Percentiles rank a stretch among this genome's conserved stretches.
Evolutionary conservation across 1,140 invertebrate species (phyloP).

Genomic region (Penaeus japonicus): DNA sequence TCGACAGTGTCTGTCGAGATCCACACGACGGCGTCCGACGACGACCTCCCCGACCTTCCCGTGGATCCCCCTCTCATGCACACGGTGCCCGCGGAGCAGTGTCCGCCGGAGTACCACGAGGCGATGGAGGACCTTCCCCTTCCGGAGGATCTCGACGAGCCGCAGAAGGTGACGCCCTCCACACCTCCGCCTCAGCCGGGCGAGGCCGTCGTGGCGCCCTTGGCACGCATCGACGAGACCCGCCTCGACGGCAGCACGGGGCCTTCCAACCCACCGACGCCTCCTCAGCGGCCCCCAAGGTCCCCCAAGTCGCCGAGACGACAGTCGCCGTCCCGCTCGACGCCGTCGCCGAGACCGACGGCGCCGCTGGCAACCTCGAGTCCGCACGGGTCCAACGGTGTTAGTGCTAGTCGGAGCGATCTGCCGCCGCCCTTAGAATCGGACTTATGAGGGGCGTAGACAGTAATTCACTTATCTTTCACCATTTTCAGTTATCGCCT

Average conservation of each 20-base stretch:
- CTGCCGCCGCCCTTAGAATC: conserved; percentile 50
- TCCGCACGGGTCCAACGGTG: conserved; percentile 31
- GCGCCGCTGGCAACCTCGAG: conserved; percentile 38
- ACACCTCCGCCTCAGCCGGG: conserved; percentile 7
- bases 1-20: conserved; percentile 54
- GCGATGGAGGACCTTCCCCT: not conserved
- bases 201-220: conserved; percentile 25
- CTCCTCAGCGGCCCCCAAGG: not conserved
- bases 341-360: not conserved
- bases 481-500: too few relatives aligned
- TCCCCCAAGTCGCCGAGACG: not conserved
- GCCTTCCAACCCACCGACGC: not conserved
- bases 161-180: conserved; percentile 28
- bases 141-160: conserved; percentile 6
- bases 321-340: not conserved
- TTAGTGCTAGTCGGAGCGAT: not conserved
- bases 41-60: conserved; percentile 36
- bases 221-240: conserved; percentile 34
- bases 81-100: not conserved
- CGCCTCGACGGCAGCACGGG: not conserved
- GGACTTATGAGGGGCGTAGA: conserved; percentile 29
- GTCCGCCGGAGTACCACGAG: not conserved
- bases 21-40: conserved; percentile 48
- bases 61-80: not conserved
- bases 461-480: too few relatives aligned